phyloP scores from a whole-genome alignment of 1,140 invertebrate species.

The Metaphire vulgaris region DNA sequence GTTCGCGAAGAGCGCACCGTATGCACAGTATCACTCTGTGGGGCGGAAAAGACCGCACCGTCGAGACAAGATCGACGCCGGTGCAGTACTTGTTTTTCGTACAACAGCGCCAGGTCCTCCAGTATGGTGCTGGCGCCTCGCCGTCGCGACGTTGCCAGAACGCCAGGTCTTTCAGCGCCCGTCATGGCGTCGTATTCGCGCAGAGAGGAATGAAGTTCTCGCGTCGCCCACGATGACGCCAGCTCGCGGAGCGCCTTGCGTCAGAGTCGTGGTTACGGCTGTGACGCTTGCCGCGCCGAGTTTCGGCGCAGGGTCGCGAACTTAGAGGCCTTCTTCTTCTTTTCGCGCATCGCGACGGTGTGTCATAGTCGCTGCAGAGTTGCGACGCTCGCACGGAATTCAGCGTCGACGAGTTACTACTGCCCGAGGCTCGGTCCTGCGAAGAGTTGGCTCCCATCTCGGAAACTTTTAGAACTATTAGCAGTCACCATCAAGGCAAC shows the following conservation, averaged over 20 bases:
- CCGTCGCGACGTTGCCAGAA: constrained; percentile 82
- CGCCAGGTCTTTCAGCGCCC: constrained; percentile 76
- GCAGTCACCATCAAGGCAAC: too few species aligned
- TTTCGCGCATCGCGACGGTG: constrained; percentile 53
- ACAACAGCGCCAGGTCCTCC: constrained; percentile 74
- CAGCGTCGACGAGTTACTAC: background rate
- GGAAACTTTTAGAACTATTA: too few species aligned
- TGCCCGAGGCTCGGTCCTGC: background rate
- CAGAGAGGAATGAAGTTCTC: constrained; percentile 73
- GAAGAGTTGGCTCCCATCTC: background rate
- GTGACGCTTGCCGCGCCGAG: constrained; percentile 65
- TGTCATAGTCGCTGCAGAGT: constrained; percentile 35
- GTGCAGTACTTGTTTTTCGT: constrained; percentile 80
- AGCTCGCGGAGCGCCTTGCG: constrained; percentile 75
- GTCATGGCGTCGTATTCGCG: constrained; percentile 84
- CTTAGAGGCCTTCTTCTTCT: constrained; percentile 71
- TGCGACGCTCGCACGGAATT: background rate
- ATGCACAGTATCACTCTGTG: constrained; percentile 78
- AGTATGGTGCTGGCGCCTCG: constrained; percentile 78
- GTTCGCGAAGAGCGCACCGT: constrained; percentile 75
- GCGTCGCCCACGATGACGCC: constrained; percentile 73
- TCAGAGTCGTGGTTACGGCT: constrained; percentile 80
- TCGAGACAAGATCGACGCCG: constrained; percentile 82
- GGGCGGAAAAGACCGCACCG: constrained; percentile 77
- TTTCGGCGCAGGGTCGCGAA: constrained; percentile 76